Conservation (phyloP, 1,140 invertebrate genomes). For the Megathymus violae region DNA sequence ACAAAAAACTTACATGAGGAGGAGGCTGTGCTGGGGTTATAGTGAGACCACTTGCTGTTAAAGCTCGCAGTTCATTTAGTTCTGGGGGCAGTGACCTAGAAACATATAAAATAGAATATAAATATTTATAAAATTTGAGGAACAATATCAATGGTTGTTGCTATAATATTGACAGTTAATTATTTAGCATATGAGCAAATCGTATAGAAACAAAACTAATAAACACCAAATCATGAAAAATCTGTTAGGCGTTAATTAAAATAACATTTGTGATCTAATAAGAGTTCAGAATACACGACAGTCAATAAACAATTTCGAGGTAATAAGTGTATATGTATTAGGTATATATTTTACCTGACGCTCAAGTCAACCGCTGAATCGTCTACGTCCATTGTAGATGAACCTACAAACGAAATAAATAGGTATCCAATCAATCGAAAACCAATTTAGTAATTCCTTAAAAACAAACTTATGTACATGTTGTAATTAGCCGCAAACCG, state of each 20-base stretch:
- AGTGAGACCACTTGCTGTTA: constrained; percentile 81
- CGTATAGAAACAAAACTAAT: no score
- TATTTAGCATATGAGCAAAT: no score
- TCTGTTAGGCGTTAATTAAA: no score
- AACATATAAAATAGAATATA: constrained; percentile 37
- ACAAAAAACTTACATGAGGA: constrained; percentile 73
- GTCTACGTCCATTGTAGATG: constrained; percentile 85
- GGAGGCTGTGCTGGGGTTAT: constrained; percentile 83
- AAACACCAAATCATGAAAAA: no score
- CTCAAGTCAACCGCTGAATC: constrained; percentile 90
- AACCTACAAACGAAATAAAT: constrained; percentile 51
- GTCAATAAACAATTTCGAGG: constrained; percentile 15
- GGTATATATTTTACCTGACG: constrained; percentile 85
- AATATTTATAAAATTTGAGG: neutral
- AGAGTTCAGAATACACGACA: neutral
- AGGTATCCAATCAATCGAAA: constrained; percentile 57
- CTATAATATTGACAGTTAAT: no score
- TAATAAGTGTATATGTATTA: neutral
- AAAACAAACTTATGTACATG: no score
- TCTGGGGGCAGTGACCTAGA: constrained; percentile 80
- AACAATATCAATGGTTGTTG: no score
- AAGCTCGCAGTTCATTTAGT: constrained; percentile 76
- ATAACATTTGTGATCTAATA: no score
- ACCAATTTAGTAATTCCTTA: constrained; percentile 46
- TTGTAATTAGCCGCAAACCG: no score